These are phyloP conservation scores for Rhagologus leucostigma DNA, from an alignment of 2,113 vertebrate species.

Conservation along the genomic window DNA sequence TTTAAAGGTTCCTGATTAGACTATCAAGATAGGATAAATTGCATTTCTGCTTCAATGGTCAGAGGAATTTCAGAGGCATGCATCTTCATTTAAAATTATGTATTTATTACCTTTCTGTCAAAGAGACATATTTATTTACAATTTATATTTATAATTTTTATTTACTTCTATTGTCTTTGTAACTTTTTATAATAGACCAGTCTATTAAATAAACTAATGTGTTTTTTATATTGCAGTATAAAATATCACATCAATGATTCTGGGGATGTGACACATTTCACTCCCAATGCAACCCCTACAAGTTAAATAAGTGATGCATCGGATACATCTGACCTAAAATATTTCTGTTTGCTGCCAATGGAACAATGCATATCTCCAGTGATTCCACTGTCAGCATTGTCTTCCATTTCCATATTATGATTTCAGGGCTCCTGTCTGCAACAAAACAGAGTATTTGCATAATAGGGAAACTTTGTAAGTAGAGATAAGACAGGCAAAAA, in stretches of 20 bases:
- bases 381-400: neutral
- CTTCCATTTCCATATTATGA: neutral
- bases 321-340: neutral
- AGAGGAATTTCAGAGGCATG: neutral
- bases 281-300: neutral
- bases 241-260: neutral
- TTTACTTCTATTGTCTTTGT: neutral
- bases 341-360: neutral
- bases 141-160: neutral
- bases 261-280: neutral
- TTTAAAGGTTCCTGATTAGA: neutral
- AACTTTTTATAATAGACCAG: neutral
- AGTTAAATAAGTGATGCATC: neutral
- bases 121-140: neutral
- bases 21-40: neutral
- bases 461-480: neutral
- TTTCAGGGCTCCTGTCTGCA: neutral
- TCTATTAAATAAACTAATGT: neutral
- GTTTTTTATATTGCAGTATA: neutral
- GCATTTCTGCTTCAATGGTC: neutral
- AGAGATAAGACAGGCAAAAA: neutral
- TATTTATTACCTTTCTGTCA: neutral
- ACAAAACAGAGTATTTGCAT: neutral
- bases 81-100: neutral
- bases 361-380: neutral